Percentiles rank a stretch among this genome's conserved stretches.
Evolutionary conservation across 2,113 vertebrate genomes (phyloP).

Genomic region (Siniperca chuatsi): DNA sequence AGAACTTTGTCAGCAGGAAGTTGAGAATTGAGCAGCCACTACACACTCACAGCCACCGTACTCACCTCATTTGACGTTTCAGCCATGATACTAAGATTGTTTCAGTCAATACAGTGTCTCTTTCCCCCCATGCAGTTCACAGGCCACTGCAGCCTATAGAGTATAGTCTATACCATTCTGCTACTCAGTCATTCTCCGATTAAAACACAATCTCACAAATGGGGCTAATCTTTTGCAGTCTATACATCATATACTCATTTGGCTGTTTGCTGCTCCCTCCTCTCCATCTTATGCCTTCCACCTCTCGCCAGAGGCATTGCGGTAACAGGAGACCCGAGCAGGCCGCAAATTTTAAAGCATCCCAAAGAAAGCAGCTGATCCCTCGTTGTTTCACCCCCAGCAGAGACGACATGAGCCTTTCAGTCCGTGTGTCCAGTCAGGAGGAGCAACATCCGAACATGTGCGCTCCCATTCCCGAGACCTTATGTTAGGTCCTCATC

Average conservation of each 20-base stretch:
- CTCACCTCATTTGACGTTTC: slow-evolving; percentile 55
- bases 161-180: slow-evolving; percentile 20
- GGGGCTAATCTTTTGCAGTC: background rate
- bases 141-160: slow-evolving; percentile 10
- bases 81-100: slow-evolving; percentile 25
- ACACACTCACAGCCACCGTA: slow-evolving; percentile 46
- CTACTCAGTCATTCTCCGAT: slow-evolving; percentile 1
- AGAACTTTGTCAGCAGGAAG: slow-evolving; percentile 79
- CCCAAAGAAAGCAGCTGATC: slow-evolving; percentile 62
- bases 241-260: slow-evolving; percentile 22
- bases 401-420: slow-evolving; percentile 44
- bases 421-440: slow-evolving; percentile 38
- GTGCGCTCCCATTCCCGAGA: slow-evolving; percentile 34
- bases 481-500: slow-evolving; percentile 53
- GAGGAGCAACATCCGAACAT: slow-evolving; percentile 49
- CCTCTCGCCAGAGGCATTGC: slow-evolving; percentile 78
- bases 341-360: slow-evolving; percentile 72
- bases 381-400: slow-evolving; percentile 36
- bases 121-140: slow-evolving; percentile 33
- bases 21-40: slow-evolving; percentile 57
- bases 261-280: slow-evolving; percentile 29
- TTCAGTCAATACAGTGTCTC: slow-evolving; percentile 34
- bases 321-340: slow-evolving; percentile 74
- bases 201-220: slow-evolving; percentile 13
- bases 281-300: slow-evolving; percentile 54